Evolutionary conservation across 2,113 vertebrate species (phyloP).

Genomic region (Gymnobelideus leadbeateri): DNA sequence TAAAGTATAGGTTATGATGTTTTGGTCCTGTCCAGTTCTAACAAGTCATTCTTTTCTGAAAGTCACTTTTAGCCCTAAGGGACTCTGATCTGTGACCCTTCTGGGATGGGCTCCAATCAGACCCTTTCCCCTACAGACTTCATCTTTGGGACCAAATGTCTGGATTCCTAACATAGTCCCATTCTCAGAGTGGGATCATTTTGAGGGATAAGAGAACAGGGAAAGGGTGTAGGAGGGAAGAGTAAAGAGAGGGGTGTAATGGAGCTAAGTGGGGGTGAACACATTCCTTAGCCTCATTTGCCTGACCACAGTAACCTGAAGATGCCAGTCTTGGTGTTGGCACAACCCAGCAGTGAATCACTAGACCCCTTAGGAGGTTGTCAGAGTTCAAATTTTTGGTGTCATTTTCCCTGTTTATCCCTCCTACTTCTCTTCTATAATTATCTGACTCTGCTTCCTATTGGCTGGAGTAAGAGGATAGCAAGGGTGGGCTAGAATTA

Average conservation of each 20-base stretch:
- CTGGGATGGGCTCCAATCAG: neutral
- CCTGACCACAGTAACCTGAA: neutral
- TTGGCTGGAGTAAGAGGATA: neutral
- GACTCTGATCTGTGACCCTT: neutral
- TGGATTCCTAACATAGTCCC: neutral
- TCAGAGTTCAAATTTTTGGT: neutral
- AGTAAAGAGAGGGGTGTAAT: neutral
- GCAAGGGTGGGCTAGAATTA: neutral
- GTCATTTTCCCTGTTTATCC: neutral
- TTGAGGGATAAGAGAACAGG: neutral
- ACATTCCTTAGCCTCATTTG: neutral
- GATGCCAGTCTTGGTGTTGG: neutral
- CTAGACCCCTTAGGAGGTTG: neutral
- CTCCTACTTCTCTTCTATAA: neutral
- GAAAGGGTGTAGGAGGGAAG: neutral
- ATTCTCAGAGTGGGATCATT: neutral
- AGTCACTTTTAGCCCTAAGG: neutral
- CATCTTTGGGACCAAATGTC: neutral
- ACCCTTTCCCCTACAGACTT: neutral
- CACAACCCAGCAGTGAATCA: neutral
- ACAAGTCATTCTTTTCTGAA: neutral
- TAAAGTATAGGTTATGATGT: neutral
- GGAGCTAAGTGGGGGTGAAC: neutral
- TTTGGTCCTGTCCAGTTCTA: neutral
- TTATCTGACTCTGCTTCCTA: neutral